Base-by-base conservation (phyloP, 2,888 invertebrate genomes). In the Polymixis flavicincta region DNA sequence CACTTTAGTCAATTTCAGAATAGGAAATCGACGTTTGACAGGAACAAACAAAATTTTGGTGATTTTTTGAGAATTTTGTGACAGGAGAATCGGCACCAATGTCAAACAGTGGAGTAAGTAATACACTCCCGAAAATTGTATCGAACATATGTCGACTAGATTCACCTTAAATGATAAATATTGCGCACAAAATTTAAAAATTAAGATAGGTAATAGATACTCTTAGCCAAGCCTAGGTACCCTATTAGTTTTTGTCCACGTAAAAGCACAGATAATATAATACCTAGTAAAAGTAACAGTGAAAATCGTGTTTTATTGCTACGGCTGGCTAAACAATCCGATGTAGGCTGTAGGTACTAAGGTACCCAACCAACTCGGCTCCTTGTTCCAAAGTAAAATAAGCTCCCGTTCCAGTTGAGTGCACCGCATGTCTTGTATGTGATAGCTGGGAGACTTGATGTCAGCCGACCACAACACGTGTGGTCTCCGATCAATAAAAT, bases 401-500 rank as follows among this genome's bases (percentile, higher is more conserved):
- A 45, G 25, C 45, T 50, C 11, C 45, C 57, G 45, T 79, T 83
- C 75, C 54, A 82, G 52, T 67, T 57, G 70, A 74, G 80, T 78
- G 82, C 52, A 19, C 60, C 71, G 74, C 67, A 65, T 77, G 54
- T 67, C 52, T 64, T 19, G 60, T 65, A 76, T 80, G 84, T 81
- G 85, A 84, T 81, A 67, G 78, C 76, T 63, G 11, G 42, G 74
- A 72, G 84, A 74, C 78, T 74, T 74, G 83, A 88, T 88, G 85
- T 76, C 81, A 71, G 45, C 79, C 85, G 76, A 76, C 86, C 86
- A 78, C 85, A 83, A 83, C 92, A 89, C 89, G 93, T 93, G 93
- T 93, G 94, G 93, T 93, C 93, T 89, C 85, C 88, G 83, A 89
- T 91, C 90, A 86, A 87, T 89, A 89, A 88, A 89, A 89, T 87